phyloP scores from a whole-genome alignment of 2,888 invertebrate genomes.

The Sminthurides aquaticus region DNA sequence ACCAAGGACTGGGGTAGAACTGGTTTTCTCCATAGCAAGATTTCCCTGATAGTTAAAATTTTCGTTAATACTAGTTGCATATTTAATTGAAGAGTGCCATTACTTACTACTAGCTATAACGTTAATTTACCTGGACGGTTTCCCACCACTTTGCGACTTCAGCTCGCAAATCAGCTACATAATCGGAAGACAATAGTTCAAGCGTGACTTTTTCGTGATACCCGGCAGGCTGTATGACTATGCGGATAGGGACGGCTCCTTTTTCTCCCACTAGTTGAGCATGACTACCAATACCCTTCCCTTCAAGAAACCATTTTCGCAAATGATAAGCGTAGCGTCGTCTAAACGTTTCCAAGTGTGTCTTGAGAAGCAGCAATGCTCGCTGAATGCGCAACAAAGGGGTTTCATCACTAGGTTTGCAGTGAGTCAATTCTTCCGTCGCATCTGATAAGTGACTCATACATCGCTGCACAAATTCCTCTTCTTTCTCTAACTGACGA shows the following conservation, averaged over 20 bases:
- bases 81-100: not conserved
- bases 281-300: constrained; percentile 69
- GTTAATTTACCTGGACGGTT: constrained; percentile 46
- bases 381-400: constrained; percentile 83
- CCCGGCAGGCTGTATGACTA: constrained; percentile 81
- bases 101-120: not conserved
- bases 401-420: constrained; percentile 57
- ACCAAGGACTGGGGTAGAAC: constrained; percentile 55
- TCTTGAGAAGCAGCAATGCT: constrained; percentile 76
- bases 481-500: constrained; percentile 79
- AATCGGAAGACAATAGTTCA: constrained; percentile 74
- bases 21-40: constrained; percentile 23
- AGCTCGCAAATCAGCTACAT: constrained; percentile 82
- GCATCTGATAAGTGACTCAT: constrained; percentile 85
- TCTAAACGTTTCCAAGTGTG: constrained; percentile 86
- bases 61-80: not conserved
- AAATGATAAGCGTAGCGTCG: constrained; percentile 80
- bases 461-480: constrained; percentile 85
- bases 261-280: constrained; percentile 58
- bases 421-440: constrained; percentile 58
- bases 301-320: constrained; percentile 79
- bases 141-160: constrained; percentile 97
- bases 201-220: constrained; percentile 75
- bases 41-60: constrained; percentile 17
- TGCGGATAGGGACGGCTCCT: constrained; percentile 62